Evolutionary conservation across 2,888 invertebrate species (phyloP).

Genomic region (Helicoverpa assulta): DNA sequence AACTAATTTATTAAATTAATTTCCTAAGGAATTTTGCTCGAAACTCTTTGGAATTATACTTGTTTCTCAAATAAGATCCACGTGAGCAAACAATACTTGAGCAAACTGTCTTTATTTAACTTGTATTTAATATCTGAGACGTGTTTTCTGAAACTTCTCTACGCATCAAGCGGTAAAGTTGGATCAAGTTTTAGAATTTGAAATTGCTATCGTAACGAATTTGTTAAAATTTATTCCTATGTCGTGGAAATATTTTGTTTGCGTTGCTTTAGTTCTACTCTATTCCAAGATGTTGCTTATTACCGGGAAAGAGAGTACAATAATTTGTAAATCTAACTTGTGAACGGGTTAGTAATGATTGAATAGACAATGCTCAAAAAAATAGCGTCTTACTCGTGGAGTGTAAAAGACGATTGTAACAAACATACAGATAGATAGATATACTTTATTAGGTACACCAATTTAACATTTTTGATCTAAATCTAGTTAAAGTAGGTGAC

Average conservation of each 20-base stretch:
- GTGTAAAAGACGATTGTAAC: too few species aligned
- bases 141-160: constrained; percentile 81
- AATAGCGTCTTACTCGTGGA: too few species aligned
- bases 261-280: constrained; percentile 65
- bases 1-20: constrained; percentile 85
- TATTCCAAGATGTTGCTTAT: constrained; percentile 29
- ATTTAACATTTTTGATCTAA: too few species aligned
- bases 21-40: constrained; percentile 74
- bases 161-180: constrained; percentile 73
- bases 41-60: constrained; percentile 82
- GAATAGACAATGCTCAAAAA: too few species aligned
- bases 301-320: constrained; percentile 2
- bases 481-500: too few species aligned
- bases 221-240: constrained; percentile 74
- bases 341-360: not conserved
- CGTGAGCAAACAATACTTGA: constrained; percentile 80
- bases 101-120: constrained; percentile 84
- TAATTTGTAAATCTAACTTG: not conserved
- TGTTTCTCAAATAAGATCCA: constrained; percentile 81
- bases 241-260: constrained; percentile 60
- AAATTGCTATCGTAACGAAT: constrained; percentile 76
- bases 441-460: too few species aligned
- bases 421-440: too few species aligned
- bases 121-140: constrained; percentile 87
- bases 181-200: constrained; percentile 79